These are phyloP conservation scores for Aeoliscus strigatus DNA, from an alignment of 2,797 vertebrate genomes.

Conservation along the genomic window DNA sequence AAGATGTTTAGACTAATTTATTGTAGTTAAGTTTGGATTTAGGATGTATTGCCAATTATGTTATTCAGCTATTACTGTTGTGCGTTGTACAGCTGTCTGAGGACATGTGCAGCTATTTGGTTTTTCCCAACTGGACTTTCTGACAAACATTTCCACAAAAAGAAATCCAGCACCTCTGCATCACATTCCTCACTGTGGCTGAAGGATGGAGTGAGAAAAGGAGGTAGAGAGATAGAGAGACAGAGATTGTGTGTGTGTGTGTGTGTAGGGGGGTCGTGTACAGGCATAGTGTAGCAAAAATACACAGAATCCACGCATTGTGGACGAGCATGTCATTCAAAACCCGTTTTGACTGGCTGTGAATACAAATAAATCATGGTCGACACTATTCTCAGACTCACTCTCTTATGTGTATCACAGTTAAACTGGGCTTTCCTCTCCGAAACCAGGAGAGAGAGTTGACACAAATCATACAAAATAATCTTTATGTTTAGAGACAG, in stretches of 20 bases:
- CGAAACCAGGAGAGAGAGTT: constrained; percentile 37
- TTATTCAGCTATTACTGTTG: constrained; percentile 9
- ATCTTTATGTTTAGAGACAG: constrained; percentile 71
- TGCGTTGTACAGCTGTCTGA: constrained; percentile 27
- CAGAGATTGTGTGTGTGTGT: too few relatives aligned
- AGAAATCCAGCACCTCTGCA: constrained; percentile 74
- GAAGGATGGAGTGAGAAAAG: constrained; percentile 40
- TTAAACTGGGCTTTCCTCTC: constrained; percentile 40
- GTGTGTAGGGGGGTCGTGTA: neutral
- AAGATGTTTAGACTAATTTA: constrained; percentile 47
- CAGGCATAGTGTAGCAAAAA: constrained; percentile 4
- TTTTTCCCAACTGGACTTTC: constrained; percentile 58
- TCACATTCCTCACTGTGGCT: constrained; percentile 72
- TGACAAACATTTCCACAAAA: constrained; percentile 56
- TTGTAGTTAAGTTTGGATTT: constrained; percentile 53
- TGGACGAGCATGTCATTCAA: constrained; percentile 34
- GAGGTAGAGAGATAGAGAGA: constrained; percentile 6
- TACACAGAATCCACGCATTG: constrained; percentile 9
- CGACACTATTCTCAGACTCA: constrained; percentile 48
- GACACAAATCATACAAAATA: constrained; percentile 63
- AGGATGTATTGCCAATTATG: constrained; percentile 20
- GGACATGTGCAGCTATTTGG: constrained; percentile 34
- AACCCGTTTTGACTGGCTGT: constrained; percentile 30
- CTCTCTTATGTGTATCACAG: constrained; percentile 33
- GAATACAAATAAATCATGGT: constrained; percentile 46